Conservation (phyloP, 1,140 invertebrate genomes). For the Telenomus remus region DNA sequence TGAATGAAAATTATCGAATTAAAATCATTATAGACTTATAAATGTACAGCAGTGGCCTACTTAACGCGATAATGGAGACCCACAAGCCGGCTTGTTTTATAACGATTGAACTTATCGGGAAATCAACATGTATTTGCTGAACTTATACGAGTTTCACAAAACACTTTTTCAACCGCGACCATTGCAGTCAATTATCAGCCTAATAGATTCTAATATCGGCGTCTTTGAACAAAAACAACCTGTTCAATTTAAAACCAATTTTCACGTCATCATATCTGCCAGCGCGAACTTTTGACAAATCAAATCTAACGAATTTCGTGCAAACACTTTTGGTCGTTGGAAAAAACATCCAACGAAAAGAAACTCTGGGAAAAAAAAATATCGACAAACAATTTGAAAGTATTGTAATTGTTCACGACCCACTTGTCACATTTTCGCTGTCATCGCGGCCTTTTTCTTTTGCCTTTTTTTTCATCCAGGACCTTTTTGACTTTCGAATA, state of each 20-base stretch:
- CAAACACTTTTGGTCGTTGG: too few relatives aligned
- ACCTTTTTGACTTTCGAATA: too few relatives aligned
- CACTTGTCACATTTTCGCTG: too few relatives aligned
- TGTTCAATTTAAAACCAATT: conserved; percentile 1
- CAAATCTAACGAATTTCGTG: neutral
- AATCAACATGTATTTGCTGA: conserved; percentile 50
- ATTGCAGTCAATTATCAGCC: conserved; percentile 40
- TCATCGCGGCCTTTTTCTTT: too few relatives aligned
- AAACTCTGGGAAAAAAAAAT: neutral
- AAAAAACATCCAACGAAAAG: neutral
- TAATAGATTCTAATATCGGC: conserved; percentile 33
- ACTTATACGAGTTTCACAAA: conserved; percentile 54
- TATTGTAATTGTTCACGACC: too few relatives aligned
- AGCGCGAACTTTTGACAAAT: neutral
- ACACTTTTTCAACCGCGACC: conserved; percentile 42
- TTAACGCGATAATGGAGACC: conserved; percentile 44
- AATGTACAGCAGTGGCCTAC: conserved; percentile 35
- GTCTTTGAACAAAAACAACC: conserved; percentile 9
- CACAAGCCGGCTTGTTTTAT: conserved; percentile 52
- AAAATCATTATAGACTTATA: conserved; percentile 53
- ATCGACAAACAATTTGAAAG: too few relatives aligned
- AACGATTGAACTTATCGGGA: conserved; percentile 58
- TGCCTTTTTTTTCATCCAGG: too few relatives aligned
- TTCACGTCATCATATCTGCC: neutral
- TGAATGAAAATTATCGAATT: conserved; percentile 58